phyloP scores from a whole-genome alignment of 2,113 vertebrate genomes.

The Spea bombifrons region DNA sequence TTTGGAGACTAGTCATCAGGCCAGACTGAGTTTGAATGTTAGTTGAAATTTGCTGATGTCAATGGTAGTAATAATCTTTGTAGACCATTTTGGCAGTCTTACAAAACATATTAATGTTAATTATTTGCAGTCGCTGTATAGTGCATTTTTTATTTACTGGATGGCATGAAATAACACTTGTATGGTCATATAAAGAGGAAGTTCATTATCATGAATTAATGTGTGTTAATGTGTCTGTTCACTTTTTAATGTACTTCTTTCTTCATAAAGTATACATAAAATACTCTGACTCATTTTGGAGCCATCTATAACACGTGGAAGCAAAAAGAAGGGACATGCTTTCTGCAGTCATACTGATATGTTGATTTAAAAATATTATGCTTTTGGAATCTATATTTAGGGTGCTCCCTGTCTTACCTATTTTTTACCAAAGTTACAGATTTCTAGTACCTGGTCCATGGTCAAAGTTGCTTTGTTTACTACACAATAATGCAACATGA shows the following conservation, averaged over 20 bases:
- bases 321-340: no score
- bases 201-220: slow-evolving; percentile 44
- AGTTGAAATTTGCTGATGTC: slow-evolving; percentile 10
- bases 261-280: background rate
- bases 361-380: no score
- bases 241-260: slow-evolving; percentile 17
- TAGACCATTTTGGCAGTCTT: slow-evolving; percentile 38
- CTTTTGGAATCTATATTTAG: no score
- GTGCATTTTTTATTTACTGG: slow-evolving; percentile 41
- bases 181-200: slow-evolving; percentile 26
- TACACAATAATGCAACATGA: no score
- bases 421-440: no score
- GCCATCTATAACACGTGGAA: background rate
- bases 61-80: slow-evolving; percentile 26
- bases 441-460: no score
- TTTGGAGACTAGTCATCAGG: slow-evolving; percentile 10
- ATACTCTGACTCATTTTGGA: background rate
- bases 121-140: slow-evolving; percentile 17
- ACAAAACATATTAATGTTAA: slow-evolving; percentile 41
- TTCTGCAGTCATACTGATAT: no score
- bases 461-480: no score
- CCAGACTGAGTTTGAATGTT: slow-evolving; percentile 13
- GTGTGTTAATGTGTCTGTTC: slow-evolving; percentile 3
- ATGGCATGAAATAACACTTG: slow-evolving; percentile 26
- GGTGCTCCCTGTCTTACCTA: no score